Conservation (phyloP, 2,888 invertebrate genomes). For the Chrysodeixis includens region DNA sequence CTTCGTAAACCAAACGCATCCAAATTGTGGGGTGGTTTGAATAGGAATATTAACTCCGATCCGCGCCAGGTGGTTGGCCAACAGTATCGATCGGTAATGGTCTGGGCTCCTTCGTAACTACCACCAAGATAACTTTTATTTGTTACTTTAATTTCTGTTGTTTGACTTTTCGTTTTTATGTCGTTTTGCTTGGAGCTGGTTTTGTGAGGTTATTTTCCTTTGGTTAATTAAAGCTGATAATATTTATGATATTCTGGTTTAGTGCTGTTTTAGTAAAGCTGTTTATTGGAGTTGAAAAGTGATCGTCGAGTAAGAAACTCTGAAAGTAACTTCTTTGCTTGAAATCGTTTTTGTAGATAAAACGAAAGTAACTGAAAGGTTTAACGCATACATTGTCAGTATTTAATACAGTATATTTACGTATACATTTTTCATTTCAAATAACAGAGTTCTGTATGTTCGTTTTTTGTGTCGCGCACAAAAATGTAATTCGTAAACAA, state of each 20-base stretch:
- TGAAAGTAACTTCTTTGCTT: not conserved
- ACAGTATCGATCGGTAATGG: conserved; percentile 54
- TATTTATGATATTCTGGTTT: not conserved
- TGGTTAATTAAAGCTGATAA: conserved; percentile 4
- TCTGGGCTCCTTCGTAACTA: conserved; percentile 39
- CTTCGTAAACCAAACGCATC: conserved; percentile 43
- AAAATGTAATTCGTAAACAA: conserved; percentile 16
- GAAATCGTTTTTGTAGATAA: no score
- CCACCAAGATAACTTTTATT: conserved; percentile 44
- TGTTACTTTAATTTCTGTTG: conserved; percentile 24
- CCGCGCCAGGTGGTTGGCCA: conserved; percentile 55
- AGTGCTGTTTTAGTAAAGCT: not conserved
- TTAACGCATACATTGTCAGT: no score
- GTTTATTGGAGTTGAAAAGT: not conserved
- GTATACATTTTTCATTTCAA: no score
- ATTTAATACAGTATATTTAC: no score
- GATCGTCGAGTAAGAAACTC: not conserved
- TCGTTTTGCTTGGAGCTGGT: not conserved
- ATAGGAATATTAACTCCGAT: conserved; percentile 55
- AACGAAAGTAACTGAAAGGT: no score
- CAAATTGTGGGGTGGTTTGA: conserved; percentile 48
- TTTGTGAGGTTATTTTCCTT: conserved; percentile 1
- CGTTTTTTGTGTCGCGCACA: not conserved
- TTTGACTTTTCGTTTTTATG: conserved; percentile 16
- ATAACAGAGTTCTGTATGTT: not conserved